Percentiles rank a stretch among this genome's conserved stretches.
phyloP scores from a whole-genome alignment of 2,888 invertebrate genomes.

The Ichneumoninae sp. region DNA sequence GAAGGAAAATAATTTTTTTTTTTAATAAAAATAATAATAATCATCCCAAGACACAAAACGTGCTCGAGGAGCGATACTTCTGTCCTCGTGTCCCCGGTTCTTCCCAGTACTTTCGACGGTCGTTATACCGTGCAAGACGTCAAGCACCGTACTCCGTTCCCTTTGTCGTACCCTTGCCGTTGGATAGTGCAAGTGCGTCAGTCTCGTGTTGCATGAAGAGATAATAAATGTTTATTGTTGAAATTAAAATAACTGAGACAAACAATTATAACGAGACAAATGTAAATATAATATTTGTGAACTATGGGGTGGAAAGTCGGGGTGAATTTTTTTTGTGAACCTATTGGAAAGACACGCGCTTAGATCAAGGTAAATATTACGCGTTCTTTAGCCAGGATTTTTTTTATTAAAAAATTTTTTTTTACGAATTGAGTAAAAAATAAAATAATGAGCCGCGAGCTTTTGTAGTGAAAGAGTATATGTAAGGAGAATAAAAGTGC shows the following conservation, averaged over 20 bases:
- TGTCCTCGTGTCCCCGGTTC: conserved; percentile 24
- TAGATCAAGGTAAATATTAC: conserved; percentile 26
- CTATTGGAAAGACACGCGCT: background rate
- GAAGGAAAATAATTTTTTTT: background rate
- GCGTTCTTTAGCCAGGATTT: background rate
- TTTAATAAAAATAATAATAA: background rate
- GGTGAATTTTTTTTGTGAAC: conserved; percentile 3
- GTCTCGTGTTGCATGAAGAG: background rate
- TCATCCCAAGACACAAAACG: conserved; percentile 40
- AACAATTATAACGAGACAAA: background rate
- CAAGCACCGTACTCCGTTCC: background rate
- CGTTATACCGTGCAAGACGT: conserved; percentile 2
- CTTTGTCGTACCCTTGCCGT: conserved; percentile 6
- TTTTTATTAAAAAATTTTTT: background rate
- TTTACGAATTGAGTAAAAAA: background rate
- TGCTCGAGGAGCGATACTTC: conserved; percentile 38
- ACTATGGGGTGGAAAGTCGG: background rate
- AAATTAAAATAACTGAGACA: background rate
- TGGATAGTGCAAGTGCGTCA: conserved; percentile 25
- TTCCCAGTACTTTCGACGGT: conserved; percentile 4
- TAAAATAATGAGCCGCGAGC: background rate
- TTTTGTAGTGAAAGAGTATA: background rate
- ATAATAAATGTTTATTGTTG: background rate
- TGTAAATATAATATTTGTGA: conserved; percentile 3
- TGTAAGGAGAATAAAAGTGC: background rate